phyloP scores from a whole-genome alignment of 2,888 invertebrate species.

The Carterocephalus palaemon region DNA sequence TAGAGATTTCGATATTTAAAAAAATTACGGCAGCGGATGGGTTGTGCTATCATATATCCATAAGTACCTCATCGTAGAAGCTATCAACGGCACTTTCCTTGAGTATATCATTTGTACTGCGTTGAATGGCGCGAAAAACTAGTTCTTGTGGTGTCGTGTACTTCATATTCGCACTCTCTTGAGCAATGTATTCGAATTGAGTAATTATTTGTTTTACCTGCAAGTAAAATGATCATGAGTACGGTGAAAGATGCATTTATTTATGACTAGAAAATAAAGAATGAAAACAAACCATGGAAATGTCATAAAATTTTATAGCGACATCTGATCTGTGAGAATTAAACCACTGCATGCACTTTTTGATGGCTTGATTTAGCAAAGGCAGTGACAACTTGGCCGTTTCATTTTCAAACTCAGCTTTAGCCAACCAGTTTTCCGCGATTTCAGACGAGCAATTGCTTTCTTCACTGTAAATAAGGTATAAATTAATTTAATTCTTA shows the following conservation, averaged over 20 bases:
- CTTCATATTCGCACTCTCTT: slow-evolving; percentile 38
- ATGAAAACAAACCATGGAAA: slow-evolving; percentile 50
- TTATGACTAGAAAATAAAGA: slow-evolving; percentile 8
- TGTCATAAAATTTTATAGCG: slow-evolving; percentile 46
- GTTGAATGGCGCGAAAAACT: slow-evolving; percentile 53
- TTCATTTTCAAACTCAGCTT: slow-evolving; percentile 54
- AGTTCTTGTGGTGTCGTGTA: slow-evolving; percentile 55
- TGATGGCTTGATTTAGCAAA: slow-evolving; percentile 48
- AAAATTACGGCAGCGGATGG: no score
- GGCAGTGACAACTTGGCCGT: slow-evolving; percentile 47
- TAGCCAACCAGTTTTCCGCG: slow-evolving; percentile 52
- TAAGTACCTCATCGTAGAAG: slow-evolving; percentile 61
- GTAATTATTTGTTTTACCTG: slow-evolving; percentile 64
- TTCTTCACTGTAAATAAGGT: slow-evolving; percentile 51
- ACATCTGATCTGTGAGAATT: slow-evolving; percentile 51
- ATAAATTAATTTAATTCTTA: no score
- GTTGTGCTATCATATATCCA: no score
- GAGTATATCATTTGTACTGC: slow-evolving; percentile 49
- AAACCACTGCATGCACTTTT: slow-evolving; percentile 58
- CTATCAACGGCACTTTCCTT: slow-evolving; percentile 52
- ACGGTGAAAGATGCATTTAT: slow-evolving; percentile 1
- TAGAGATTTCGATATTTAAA: no score
- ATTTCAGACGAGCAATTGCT: slow-evolving; percentile 53
- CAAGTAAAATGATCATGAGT: slow-evolving; percentile 30
- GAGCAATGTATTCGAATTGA: slow-evolving; percentile 58